Evolutionary conservation across 1,140 invertebrate species (phyloP), one percentile per base, ranked within the genome.

Genomic region (Aphidius ervi): DNA sequence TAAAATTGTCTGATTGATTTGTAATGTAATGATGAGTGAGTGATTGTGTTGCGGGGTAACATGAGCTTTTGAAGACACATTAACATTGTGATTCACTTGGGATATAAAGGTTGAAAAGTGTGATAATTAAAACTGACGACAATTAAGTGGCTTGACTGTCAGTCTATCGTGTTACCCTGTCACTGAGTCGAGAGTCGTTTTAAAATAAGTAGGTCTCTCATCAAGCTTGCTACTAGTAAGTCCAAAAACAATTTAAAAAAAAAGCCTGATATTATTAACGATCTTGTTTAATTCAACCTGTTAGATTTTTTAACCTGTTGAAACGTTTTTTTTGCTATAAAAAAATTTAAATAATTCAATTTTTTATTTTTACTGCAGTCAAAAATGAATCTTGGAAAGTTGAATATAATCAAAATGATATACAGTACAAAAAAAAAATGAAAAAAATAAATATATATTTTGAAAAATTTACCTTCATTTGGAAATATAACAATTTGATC

Each of bases 401-500:
- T 16, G 16, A 16, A 16, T 16, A 16, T 16, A 16, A 16, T 16
- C 1, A 16, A 16, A 16, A 16, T 16, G 16, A 16, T 16, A 16
- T 16, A 16, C 0, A 16, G 16, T 16, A 16, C 1, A 43, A 43
- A 10, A 2, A 43, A 7, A 43, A 43, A 43, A 43, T 8, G 16
- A 16, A 16, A 16, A 6, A 43, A 6, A 43, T 43, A 9, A 43
- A 43, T 9, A 43, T 43, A 9, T 7, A 43, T 6, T 43, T 9
- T 43, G 6, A 10, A 43, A 43, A 37, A n/a, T 3, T 53, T 72
- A 91, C 88, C 88, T 85, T 88, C 83, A 68, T 86, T 84, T 3
- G 89, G 86, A 65, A 91, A 89, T 40, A 92, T 84, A 43, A 91
- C 87, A 61, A 90, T 86, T 77, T 90, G 88, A 63, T 89, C 88